Evolutionary conservation across 2,888 invertebrate species (phyloP).

Genomic region (Loripinus fragilis): DNA sequence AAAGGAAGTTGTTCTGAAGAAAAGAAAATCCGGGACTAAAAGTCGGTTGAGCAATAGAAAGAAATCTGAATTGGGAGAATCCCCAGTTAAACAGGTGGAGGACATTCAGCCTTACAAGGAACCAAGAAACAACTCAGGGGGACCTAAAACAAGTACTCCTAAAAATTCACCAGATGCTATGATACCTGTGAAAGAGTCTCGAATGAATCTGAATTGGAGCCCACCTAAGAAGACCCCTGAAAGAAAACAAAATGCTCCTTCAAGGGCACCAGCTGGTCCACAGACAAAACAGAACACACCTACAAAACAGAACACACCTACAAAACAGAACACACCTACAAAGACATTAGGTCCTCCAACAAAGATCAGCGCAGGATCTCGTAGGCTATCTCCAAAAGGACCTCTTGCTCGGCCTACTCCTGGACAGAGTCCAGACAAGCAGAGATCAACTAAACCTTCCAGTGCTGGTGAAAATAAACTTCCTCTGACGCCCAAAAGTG

Average conservation of each 20-base stretch:
- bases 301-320: too few species aligned
- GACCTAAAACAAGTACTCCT: conserved; percentile 58
- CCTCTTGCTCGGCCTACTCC: not conserved
- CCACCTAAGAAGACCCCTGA: not conserved
- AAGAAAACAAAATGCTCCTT: too few species aligned
- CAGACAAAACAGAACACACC: too few species aligned
- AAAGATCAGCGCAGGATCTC: not conserved
- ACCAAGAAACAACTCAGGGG: conserved; percentile 22
- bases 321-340: too few species aligned
- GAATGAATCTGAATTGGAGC: conserved; percentile 7
- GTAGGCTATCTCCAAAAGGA: not conserved
- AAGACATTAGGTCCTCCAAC: not conserved
- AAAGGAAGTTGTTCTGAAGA: conserved; percentile 20
- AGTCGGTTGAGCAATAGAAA: conserved; percentile 45
- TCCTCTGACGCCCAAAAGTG: not conserved
- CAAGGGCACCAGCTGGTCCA: too few species aligned
- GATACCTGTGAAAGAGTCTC: not conserved
- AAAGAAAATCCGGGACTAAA: conserved; percentile 52
- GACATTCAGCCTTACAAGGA: not conserved
- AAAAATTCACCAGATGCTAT: conserved; percentile 44
- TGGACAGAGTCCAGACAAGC: not conserved
- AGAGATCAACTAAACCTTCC: not conserved
- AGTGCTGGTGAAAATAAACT: not conserved
- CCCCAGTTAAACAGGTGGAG: not conserved
- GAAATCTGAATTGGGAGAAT: conserved; percentile 25